These are phyloP conservation scores for Xiphorhynchus elegans DNA, from an alignment of 2,113 vertebrate species.

Conservation along the genomic window DNA sequence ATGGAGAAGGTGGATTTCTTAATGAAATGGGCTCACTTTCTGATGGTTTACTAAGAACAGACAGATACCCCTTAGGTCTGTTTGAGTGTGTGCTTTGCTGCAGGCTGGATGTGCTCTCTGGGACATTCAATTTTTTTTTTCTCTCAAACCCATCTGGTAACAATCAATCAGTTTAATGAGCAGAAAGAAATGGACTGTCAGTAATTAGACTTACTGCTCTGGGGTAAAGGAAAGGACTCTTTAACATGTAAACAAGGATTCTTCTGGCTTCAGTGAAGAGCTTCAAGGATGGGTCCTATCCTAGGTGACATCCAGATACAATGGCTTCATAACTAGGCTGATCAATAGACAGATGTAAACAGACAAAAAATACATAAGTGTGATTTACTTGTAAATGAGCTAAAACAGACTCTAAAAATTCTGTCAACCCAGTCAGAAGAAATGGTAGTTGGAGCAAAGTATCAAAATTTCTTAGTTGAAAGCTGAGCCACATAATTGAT, in stretches of 20 bases:
- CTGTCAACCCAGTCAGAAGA: neutral
- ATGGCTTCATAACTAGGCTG: neutral
- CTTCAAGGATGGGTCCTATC: neutral
- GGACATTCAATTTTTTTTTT: neutral
- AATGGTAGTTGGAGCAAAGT: neutral
- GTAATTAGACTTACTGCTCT: conserved; percentile 3
- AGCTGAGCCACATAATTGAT: neutral
- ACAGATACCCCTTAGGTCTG: neutral
- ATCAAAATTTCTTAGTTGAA: neutral
- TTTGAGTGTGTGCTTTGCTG: neutral
- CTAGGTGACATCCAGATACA: neutral
- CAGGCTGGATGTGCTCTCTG: neutral
- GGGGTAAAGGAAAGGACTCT: neutral
- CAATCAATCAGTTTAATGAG: conserved; percentile 32
- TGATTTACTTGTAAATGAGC: neutral
- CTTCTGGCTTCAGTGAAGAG: neutral
- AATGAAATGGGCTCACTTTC: neutral
- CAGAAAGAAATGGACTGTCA: conserved; percentile 7
- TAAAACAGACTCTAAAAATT: neutral
- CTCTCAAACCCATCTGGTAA: neutral
- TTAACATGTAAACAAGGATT: neutral
- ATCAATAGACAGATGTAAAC: neutral
- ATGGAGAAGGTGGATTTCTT: neutral
- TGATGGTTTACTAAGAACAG: neutral
- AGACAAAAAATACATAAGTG: neutral